phyloP scores from a whole-genome alignment of 2,113 vertebrate species.

The Pseudopipra pipra region DNA sequence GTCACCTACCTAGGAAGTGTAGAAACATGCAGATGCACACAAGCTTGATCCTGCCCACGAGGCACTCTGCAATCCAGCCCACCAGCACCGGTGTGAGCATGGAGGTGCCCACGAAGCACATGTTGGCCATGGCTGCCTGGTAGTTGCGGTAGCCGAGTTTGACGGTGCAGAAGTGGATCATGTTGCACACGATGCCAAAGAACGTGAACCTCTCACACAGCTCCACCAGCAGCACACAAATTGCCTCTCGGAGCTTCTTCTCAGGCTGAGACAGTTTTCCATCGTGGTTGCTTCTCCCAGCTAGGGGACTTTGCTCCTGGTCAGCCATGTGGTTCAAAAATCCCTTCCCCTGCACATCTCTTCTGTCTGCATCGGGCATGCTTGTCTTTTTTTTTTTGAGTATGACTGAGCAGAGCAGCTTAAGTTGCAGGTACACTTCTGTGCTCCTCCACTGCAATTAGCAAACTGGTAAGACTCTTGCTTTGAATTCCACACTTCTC shows the following conservation, averaged over 20 bases:
- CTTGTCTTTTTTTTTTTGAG: not conserved
- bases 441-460: conserved; percentile 45
- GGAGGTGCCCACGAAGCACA: conserved; percentile 88
- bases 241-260: conserved; percentile 58
- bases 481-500: conserved; percentile 72
- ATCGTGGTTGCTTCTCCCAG: not conserved
- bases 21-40: conserved; percentile 83
- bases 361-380: conserved; percentile 61
- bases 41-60: conserved; percentile 79
- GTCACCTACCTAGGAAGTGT: conserved; percentile 88
- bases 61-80: conserved; percentile 83
- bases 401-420: not conserved
- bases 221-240: conserved; percentile 88
- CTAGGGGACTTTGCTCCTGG: not conserved
- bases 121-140: conserved; percentile 84
- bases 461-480: conserved; percentile 17
- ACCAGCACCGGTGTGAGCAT: conserved; percentile 77
- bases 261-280: not conserved
- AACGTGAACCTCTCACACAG: conserved; percentile 89
- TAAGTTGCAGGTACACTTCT: not conserved
- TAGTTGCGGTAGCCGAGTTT: conserved; percentile 83
- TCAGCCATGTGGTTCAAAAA: not conserved
- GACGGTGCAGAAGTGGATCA: conserved; percentile 88
- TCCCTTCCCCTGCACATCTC: not conserved
- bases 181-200: conserved; percentile 90